phyloP scores from a whole-genome alignment of 2,113 vertebrate species.

The Nyctibius bracteatus region DNA sequence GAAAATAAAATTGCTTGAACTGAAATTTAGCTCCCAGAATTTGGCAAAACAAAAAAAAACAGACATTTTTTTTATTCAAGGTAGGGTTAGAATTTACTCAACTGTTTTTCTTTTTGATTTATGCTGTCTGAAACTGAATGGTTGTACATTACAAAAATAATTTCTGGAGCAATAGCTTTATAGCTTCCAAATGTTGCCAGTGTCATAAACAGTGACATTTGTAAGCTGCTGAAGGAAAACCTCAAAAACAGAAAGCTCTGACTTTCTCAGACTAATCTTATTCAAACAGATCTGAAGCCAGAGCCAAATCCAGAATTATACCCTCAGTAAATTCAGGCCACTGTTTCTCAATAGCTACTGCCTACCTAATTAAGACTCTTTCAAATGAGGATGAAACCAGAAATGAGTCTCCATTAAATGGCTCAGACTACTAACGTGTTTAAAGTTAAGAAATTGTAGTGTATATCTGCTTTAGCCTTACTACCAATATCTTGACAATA shows the following conservation, averaged over 20 bases:
- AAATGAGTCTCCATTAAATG: not conserved
- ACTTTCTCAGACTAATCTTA: slow-evolving; percentile 31
- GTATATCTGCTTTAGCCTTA: not conserved
- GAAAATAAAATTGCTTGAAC: slow-evolving; percentile 2
- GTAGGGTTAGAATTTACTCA: not conserved
- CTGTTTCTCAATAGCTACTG: not conserved
- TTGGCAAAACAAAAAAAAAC: not conserved
- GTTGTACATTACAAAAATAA: slow-evolving; percentile 30
- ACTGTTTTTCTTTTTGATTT: slow-evolving; percentile 26
- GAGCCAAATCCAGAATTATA: slow-evolving; percentile 19
- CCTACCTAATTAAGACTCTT: not conserved
- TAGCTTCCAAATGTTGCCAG: slow-evolving; percentile 35
- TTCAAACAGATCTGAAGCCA: slow-evolving; percentile 11
- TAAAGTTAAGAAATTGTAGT: not conserved
- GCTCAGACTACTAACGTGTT: not conserved
- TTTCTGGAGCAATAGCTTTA: slow-evolving; percentile 44
- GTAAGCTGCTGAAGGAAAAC: slow-evolving; percentile 24
- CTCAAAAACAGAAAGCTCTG: slow-evolving; percentile 18
- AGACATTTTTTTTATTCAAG: not conserved
- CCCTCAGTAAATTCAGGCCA: not conserved
- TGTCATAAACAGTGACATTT: slow-evolving; percentile 54
- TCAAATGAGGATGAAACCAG: not conserved
- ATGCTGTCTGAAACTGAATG: not conserved
- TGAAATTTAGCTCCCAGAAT: not conserved
- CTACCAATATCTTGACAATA: slow-evolving; percentile 10